Percentiles rank a stretch among this genome's conserved stretches.
Evolutionary conservation across 2,113 vertebrate species (phyloP).

Genomic region (Percopsis transmontana): DNA sequence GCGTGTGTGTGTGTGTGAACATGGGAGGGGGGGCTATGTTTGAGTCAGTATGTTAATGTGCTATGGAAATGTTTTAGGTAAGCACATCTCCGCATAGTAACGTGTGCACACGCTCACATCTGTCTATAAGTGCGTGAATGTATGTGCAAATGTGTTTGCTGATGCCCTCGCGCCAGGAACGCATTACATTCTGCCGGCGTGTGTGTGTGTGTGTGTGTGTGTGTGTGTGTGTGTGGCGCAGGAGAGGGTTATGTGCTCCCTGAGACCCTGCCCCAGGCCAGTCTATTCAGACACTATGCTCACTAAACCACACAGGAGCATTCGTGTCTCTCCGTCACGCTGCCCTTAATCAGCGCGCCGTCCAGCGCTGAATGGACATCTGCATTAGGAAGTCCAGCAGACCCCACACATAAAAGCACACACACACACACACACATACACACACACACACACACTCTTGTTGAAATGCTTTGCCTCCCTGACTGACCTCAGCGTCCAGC

Average conservation of each 20-base stretch:
- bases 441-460: not conserved
- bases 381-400: slow-evolving; percentile 33
- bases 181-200: no score
- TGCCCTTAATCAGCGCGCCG: slow-evolving; percentile 35
- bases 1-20: not conserved
- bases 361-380: slow-evolving; percentile 27
- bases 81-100: slow-evolving; percentile 24
- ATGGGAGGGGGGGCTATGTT: not conserved
- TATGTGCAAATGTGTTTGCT: slow-evolving; percentile 9
- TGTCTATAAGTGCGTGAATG: not conserved
- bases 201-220: not conserved
- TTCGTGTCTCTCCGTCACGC: slow-evolving; percentile 30
- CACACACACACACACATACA: slow-evolving; percentile 2
- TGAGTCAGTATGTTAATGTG: not conserved
- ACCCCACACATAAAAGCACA: slow-evolving; percentile 5
- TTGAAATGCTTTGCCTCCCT: slow-evolving; percentile 22
- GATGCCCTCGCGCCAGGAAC: not conserved
- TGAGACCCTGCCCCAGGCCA: slow-evolving; percentile 49
- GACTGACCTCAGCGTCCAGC: slow-evolving; percentile 32
- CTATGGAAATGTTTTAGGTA: not conserved
- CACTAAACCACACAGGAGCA: slow-evolving; percentile 55
- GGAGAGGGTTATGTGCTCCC: slow-evolving; percentile 35
- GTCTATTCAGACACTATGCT: slow-evolving; percentile 41
- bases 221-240: not conserved
- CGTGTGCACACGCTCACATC: slow-evolving; percentile 6